Conservation (phyloP, 2,113 vertebrate species). For the Bolborhynchus lineola region DNA sequence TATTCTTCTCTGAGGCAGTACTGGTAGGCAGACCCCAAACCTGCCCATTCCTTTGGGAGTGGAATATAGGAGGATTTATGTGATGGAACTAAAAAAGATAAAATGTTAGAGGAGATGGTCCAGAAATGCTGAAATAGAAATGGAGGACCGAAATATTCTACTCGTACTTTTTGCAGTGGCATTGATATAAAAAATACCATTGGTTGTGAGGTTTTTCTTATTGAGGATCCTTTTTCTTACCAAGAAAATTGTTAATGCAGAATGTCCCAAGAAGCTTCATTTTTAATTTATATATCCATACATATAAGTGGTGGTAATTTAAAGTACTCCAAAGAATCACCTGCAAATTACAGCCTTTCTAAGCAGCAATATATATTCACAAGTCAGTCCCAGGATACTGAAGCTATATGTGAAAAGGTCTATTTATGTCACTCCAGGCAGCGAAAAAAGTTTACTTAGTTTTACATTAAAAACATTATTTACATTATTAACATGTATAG, state of each 20-base stretch:
- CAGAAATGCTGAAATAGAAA: constrained; percentile 46
- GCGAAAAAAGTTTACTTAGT: neutral
- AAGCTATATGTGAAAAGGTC: neutral
- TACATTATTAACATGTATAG: constrained; percentile 36
- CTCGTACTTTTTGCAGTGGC: constrained; percentile 2
- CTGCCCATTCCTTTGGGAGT: neutral
- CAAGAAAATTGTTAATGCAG: constrained; percentile 65
- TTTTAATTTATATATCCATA: constrained; percentile 68
- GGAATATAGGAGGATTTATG: constrained; percentile 25
- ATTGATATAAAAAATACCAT: constrained; percentile 16
- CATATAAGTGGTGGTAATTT: constrained; percentile 59
- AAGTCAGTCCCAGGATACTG: constrained; percentile 55
- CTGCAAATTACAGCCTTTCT: constrained; percentile 65
- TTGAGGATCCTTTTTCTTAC: constrained; percentile 56
- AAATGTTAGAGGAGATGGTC: constrained; percentile 29
- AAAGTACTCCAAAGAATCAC: constrained; percentile 67
- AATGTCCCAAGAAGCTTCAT: constrained; percentile 59
- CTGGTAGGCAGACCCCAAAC: neutral
- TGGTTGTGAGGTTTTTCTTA: neutral
- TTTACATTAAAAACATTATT: constrained; percentile 20
- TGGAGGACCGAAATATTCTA: constrained; percentile 36
- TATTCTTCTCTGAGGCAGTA: neutral
- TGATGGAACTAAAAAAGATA: constrained; percentile 17
- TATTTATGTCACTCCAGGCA: constrained; percentile 46
- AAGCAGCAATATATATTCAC: constrained; percentile 45